Evolutionary conservation across 1,140 invertebrate genomes (phyloP), one percentile per base, ranked within the genome.

Genomic region (Bombus sylvicola): DNA sequence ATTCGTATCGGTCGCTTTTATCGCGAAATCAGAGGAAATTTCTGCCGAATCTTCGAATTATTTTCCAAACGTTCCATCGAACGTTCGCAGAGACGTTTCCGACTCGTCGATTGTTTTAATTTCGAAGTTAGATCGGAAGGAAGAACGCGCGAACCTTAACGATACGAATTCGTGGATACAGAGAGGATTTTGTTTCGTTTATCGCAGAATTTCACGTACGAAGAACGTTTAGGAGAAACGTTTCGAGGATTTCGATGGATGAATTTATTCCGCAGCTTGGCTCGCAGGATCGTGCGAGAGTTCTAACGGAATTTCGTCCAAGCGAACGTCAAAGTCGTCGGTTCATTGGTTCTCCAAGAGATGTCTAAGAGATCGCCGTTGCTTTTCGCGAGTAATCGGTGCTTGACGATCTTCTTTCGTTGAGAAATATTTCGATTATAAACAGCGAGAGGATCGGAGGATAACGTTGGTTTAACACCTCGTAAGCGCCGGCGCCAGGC

Each of bases 391-490:
- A 13, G 59, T 66, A 78, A 78, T 64, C 37, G 28, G 37, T 31
- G 13, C 62, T 76, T 77, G 5, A 34, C 28, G 75, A 22, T 41
- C 57, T 62, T 41, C 57, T 41, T 41, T 37, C 18, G 57, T 31
- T 4, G 3, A 2, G 37, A 66, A 64, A 78, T 66, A 64, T 66
- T 66, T 78, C 57, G 75, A 78, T 66, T 78, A 2, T 41, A 78
- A 78, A 78, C 75, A 41, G 28, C 0, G 6, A 64, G 37, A 31
- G 37, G 64, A 77, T 77, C 34, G 53, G 37, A 18, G 34, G 75
- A 59, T 77, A 62, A 57, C 28, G 57, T 78, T 64, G 75, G 37
- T 78, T 78, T 34, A 64, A 78, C 75, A 64, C 28, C 28, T 76
- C 74, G 12, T 31, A 41, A 78, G 75, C 75, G 57, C 75, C 75